Evolutionary conservation across 2,888 invertebrate species (phyloP), one percentile per base, ranked within the genome.

Genomic region (Pterostichus madidus): DNA sequence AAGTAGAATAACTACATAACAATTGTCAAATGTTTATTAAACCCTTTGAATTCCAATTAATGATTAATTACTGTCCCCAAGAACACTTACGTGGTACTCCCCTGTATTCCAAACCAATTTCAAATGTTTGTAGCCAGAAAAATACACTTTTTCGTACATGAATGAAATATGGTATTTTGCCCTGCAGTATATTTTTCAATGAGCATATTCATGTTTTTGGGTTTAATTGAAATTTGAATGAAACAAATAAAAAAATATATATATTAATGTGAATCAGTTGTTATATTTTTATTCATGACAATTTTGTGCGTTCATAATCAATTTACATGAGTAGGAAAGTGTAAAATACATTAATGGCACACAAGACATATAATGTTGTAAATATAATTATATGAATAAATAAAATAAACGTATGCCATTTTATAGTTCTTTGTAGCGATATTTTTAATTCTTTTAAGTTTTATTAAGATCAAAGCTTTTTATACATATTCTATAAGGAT

Each of bases 301-400:
- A 32, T 56, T 77, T 56, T 56, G 77, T 77, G 77, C 77, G 77
- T 56, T 77, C 15, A 77, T 75, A 75, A 75, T 75, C n/a, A 77
- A 32, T 56, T 77, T 77, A 77, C 77, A 77, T 77, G 59, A 77
- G 77, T 77, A 77, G 77, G 77, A 77, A 77, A 77, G 77, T 77
- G 77, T 77, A 77, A 77, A 77, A 77, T 77, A 77, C 77, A 77
- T 39, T 77, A 39, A 77, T 77, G 56, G 77, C 77, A 77, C 77
- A 77, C 56, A 77, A 53, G 31, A 77, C 56, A 77, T 75, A 75
- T 53, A 75, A 32, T 39, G 71, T 53, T 39, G 71, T 53, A 31
- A 49, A 52, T 52, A 53, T 75, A 75, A 52, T 35, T 64, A 75
- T 75, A 31, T 13, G n/a, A 75, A 75, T 75, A 52, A 32, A 75